Evolutionary conservation across 2,797 vertebrate genomes (phyloP).

Genomic region (Catamblyrhynchus diadema): DNA sequence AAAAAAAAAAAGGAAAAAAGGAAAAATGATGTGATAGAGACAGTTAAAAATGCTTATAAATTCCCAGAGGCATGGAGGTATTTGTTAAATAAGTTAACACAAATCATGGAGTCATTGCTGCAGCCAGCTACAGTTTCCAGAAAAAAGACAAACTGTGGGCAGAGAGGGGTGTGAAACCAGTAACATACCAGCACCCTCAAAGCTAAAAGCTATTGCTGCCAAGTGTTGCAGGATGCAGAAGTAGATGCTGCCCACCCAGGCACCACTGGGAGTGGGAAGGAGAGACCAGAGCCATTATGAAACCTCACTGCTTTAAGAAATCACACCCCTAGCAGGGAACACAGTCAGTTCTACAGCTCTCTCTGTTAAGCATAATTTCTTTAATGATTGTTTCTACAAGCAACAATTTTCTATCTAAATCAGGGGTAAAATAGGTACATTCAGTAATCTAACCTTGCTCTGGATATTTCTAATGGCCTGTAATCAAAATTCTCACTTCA

Average conservation of each 20-base stretch:
- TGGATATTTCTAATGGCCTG: not conserved
- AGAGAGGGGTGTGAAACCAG: not conserved
- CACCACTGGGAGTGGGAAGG: not conserved
- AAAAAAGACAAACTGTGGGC: not conserved
- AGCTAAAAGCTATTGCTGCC: not conserved
- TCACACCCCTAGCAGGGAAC: not conserved
- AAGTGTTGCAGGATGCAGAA: not conserved
- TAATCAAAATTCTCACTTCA: not conserved
- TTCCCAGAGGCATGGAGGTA: not conserved
- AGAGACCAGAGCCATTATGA: fast-evolving
- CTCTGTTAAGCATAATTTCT: not conserved
- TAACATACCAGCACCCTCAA: not conserved
- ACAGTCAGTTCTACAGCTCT: not conserved
- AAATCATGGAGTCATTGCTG: not conserved
- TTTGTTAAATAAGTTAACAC: not conserved
- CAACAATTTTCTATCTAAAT: not conserved
- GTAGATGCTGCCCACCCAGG: not conserved
- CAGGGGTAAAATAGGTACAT: not conserved
- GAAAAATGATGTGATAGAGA: not conserved
- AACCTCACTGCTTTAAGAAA: not conserved
- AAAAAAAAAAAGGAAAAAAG: not conserved
- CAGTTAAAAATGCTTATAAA: not conserved
- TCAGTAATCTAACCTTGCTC: not conserved
- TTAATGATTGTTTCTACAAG: not conserved
- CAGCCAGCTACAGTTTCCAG: not conserved